phyloP scores from a whole-genome alignment of 2,113 vertebrate species.

The Aspidoscelis tigris region DNA sequence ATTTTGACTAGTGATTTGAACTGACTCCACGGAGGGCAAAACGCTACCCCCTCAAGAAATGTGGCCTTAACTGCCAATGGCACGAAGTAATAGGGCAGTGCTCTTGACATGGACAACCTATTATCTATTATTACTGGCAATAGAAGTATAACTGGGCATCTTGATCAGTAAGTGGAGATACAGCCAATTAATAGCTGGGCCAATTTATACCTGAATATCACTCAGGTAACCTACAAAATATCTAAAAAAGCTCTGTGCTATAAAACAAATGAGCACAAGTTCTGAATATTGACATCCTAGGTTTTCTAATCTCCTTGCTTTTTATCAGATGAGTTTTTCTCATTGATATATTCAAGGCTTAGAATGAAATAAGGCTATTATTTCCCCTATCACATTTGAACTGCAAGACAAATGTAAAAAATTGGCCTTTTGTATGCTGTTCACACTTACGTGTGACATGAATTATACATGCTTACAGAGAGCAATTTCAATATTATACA shows the following conservation, averaged over 20 bases:
- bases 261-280: not conserved
- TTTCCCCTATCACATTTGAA: not conserved
- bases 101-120: no score
- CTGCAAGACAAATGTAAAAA: not conserved
- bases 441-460: not conserved
- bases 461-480: not conserved
- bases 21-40: no score
- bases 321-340: constrained; percentile 2
- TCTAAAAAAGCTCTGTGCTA: not conserved
- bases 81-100: no score
- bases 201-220: constrained; percentile 40
- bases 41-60: no score
- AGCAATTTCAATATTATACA: constrained; percentile 15
- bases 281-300: not conserved
- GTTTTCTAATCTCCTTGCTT: not conserved
- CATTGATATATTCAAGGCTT: not conserved
- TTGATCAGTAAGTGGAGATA: not conserved
- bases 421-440: not conserved
- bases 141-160: no score
- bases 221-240: constrained; percentile 2
- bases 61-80: no score
- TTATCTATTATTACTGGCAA: no score
- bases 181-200: constrained; percentile 2
- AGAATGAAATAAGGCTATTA: not conserved
- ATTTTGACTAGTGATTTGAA: no score